Evolutionary conservation across 2,797 vertebrate genomes (phyloP).

Genomic region (Amblyraja radiata): DNA sequence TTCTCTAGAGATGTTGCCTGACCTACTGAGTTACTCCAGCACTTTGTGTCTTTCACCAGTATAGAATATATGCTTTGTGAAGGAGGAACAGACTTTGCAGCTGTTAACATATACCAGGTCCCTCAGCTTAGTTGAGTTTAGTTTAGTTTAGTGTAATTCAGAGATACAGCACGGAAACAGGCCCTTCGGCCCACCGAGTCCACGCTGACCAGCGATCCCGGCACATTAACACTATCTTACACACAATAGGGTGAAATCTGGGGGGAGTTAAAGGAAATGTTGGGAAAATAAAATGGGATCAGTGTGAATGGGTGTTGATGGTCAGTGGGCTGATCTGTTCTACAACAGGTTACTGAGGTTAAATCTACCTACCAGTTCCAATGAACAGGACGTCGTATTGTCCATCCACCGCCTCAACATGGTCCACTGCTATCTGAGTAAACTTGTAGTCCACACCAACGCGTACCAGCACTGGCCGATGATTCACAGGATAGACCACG

Average conservation of each 20-base stretch:
- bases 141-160: no score
- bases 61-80: background rate
- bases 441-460: slow-evolving; percentile 69
- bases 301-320: no score
- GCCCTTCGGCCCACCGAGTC: no score
- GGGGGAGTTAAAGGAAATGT: no score
- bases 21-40: no score
- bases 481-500: slow-evolving; percentile 60
- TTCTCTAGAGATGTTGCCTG: no score
- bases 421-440: slow-evolving; percentile 66
- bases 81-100: background rate
- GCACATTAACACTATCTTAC: no score
- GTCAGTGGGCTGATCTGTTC: no score
- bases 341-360: background rate
- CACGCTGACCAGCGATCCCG: no score
- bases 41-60: background rate
- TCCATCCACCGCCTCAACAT: slow-evolving; percentile 67
- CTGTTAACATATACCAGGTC: background rate
- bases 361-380: slow-evolving; percentile 56
- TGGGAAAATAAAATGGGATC: background rate
- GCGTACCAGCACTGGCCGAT: slow-evolving; percentile 64
- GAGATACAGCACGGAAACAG: no score
- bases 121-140: background rate
- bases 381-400: slow-evolving; percentile 69
- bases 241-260: no score